Percentiles rank a stretch among this genome's conserved stretches.
These are phyloP conservation scores for Cottoperca gobio DNA, from an alignment of 2,797 vertebrate species.

Conservation along the genomic window DNA sequence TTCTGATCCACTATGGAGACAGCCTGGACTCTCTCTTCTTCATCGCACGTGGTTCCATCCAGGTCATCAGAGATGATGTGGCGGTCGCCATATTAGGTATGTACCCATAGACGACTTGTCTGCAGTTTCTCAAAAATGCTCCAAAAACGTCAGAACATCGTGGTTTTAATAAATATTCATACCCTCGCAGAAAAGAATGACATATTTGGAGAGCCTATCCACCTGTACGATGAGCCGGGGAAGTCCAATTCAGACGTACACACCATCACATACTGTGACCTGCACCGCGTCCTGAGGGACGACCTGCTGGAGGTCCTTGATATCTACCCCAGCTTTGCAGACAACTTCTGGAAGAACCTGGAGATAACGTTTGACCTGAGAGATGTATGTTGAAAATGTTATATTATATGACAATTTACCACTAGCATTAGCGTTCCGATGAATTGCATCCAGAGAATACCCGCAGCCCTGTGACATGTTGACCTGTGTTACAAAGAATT, in stretches of 20 bases:
- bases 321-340: slow-evolving; percentile 93
- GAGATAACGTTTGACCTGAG: slow-evolving; percentile 96
- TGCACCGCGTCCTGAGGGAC: slow-evolving; percentile 93
- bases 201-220: slow-evolving; percentile 94
- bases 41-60: slow-evolving; percentile 94
- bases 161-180: not conserved
- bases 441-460: no score
- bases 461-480: no score
- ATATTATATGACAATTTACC: not conserved
- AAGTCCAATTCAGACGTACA: slow-evolving; percentile 92
- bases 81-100: slow-evolving; percentile 94
- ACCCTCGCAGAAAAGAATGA: slow-evolving; percentile 91
- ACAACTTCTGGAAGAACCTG: slow-evolving; percentile 96
- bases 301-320: slow-evolving; percentile 96
- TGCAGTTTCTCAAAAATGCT: not conserved
- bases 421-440: not conserved
- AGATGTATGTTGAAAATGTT: slow-evolving; percentile 91
- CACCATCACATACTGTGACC: slow-evolving; percentile 94
- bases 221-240: slow-evolving; percentile 91
- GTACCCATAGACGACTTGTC: not conserved
- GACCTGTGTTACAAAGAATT: no score
- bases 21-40: slow-evolving; percentile 95
- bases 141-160: not conserved
- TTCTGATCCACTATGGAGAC: slow-evolving; percentile 93
- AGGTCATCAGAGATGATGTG: slow-evolving; percentile 91